Evolutionary conservation across 92 coral and sea anemone species (phyloP), one percentile per base, ranked within the genome.

Genomic region (Plumapathes pennacea): DNA sequence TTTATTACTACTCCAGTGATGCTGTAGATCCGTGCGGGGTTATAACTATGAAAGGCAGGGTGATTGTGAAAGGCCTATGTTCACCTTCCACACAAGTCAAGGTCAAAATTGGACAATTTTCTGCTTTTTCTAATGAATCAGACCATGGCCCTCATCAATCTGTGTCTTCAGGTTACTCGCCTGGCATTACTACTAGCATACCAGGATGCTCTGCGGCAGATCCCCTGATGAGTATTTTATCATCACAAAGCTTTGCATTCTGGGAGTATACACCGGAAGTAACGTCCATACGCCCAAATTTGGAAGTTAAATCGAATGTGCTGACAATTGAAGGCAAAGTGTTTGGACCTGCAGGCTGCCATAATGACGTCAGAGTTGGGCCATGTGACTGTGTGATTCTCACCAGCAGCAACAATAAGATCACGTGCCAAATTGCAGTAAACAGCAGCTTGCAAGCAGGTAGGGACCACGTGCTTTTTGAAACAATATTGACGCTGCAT

Each of bases 241-340:
- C 62, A 10, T 44, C 58, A 10, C 47, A 53, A 14, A 31, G 55
- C 27, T 89, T 71, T 54, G 69, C 77, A 39, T 89, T 80, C 54
- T 72, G 67, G 58, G 71, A 73, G 34, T 89, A 91, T 25, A 89
- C 97, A 46, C 80, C 92, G 48, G 74, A 64, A 77, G 89, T 89
- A 22, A 80, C 74, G 49, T 69, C 83, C 10, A 53, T 89, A 11
- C 32, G 48, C 17, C 97, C 97, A n/a, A 76, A 72, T 25, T 67
- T 49, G 2, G 97, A 89, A 14, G 53, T 62, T 20, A 80, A 70
- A 66, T 73, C 80, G 34, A 78, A 76, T 2, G n/a, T 61, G 30
- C 51, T 89, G 31, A 71, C 77, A 21, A 66, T 89, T 60, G 71
- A 32, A n/a, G 97, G 97, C 26, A 52, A 45, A 26, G 91, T 91